These are phyloP conservation scores for Dipodomys stephensi DNA, from an alignment of 2,113 vertebrate genomes.

Conservation along the genomic window DNA sequence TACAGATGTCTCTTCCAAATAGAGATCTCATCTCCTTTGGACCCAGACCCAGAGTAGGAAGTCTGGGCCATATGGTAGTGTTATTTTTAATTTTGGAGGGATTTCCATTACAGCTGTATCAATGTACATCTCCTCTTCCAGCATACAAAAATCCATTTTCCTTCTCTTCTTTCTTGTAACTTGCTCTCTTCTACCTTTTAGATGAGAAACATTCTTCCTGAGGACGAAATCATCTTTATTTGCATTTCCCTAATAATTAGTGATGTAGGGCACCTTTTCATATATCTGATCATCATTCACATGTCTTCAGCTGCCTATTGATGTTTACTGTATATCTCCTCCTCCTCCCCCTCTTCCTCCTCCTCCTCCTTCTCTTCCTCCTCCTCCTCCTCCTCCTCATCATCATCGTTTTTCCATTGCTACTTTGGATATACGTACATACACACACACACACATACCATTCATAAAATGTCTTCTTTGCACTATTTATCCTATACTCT, in stretches of 20 bases:
- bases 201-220: not conserved
- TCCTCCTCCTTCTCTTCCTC: too few species aligned
- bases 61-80: not conserved
- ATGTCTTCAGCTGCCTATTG: not conserved
- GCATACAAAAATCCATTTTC: not conserved
- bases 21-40: not conserved
- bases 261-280: not conserved
- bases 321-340: not conserved
- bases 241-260: not conserved
- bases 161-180: not conserved
- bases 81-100: not conserved
- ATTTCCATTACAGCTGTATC: not conserved
- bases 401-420: not conserved
- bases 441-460: not conserved
- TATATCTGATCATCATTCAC: not conserved
- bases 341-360: too few species aligned
- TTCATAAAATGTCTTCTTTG: not conserved
- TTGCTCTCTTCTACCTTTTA: not conserved
- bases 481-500: not conserved
- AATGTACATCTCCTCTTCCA: not conserved
- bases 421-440: not conserved
- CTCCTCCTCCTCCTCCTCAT: too few species aligned
- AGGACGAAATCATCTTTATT: not conserved
- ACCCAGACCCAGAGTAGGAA: not conserved
- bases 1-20: not conserved